Evolutionary conservation across 2,113 vertebrate species (phyloP).

Genomic region (Melanocharis versteri): DNA sequence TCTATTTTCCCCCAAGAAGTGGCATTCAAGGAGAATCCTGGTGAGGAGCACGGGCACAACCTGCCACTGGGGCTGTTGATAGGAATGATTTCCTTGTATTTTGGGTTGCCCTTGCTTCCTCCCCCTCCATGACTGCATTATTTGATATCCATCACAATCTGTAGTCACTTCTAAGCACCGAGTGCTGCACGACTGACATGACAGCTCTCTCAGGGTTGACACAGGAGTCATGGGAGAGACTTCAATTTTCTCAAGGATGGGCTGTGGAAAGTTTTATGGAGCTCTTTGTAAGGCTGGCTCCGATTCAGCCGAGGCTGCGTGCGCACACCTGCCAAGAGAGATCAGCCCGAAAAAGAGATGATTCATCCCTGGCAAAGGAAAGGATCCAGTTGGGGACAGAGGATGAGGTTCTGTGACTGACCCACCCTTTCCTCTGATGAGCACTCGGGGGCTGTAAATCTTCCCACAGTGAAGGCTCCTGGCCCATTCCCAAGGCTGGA

Average conservation of each 20-base stretch:
- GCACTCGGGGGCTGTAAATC: neutral
- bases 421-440: neutral
- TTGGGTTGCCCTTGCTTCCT: neutral
- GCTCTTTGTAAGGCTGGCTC: neutral
- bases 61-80: neutral
- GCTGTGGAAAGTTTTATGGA: neutral
- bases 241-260: neutral
- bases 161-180: fast-evolving
- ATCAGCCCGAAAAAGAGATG: neutral
- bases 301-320: neutral
- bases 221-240: neutral
- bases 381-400: neutral
- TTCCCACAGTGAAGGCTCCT: neutral
- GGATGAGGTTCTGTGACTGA: neutral
- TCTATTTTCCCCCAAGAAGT: neutral
- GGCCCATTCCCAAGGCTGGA: neutral
- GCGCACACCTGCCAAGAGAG: neutral
- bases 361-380: neutral
- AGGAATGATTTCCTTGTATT: neutral
- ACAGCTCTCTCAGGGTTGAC: neutral
- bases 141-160: neutral
- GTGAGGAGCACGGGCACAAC: fast-evolving
- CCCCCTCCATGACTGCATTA: neutral
- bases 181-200: fast-evolving
- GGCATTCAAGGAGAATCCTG: neutral